Evolutionary conservation across 2,797 vertebrate genomes (phyloP), one percentile per base, ranked within the genome.

Genomic region (Darevskia mixta): DNA sequence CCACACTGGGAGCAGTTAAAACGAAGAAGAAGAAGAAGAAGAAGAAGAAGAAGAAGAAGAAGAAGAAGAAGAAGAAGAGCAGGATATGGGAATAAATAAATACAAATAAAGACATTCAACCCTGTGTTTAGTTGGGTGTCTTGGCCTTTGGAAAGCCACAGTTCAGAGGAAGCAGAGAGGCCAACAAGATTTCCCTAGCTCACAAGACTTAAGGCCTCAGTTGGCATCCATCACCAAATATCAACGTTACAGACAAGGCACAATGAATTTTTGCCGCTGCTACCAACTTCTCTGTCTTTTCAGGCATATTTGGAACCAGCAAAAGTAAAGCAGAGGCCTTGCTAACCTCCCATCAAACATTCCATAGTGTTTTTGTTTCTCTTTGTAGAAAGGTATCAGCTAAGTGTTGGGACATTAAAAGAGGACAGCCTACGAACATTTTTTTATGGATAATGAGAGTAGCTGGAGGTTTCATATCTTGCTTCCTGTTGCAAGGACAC

Each of bases 301-400:
- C 11, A 20, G 87, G 38, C 43, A 38, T 49, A 43, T 45, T 29
- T 80, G 32, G 58, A 79, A 79, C 23, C 41, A 77, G n/a, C 10
- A 78, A 35, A 64, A 55, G 32, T 9, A 83, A 64, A 85, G 35
- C 29, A 73, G 9, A n/a, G 38, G 29, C 8, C 18, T 82, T 82
- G 27, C 43, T 79, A 73, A 66, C 17, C 64, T 55, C 61, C 69
- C 32, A 49, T 5, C 11, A 49, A 86, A 82, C 13, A 64, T 85
- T 90, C n/a, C 49, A 82, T 61, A 41, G 32, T 64, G 55, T 55
- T 82, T 61, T 64, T 72, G n/a, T 79, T 78, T 82, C 85, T 79
- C 35, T 72, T 45, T 69, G 43, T 55, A 32, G 58, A 86, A 20
- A 61, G 32, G 49, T 55, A 10, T 45, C 76, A 38, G 10, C 4